Percentiles rank a stretch among this genome's conserved stretches.
phyloP scores from a whole-genome alignment of 2,113 vertebrate genomes.

The Lamprotornis superbus region DNA sequence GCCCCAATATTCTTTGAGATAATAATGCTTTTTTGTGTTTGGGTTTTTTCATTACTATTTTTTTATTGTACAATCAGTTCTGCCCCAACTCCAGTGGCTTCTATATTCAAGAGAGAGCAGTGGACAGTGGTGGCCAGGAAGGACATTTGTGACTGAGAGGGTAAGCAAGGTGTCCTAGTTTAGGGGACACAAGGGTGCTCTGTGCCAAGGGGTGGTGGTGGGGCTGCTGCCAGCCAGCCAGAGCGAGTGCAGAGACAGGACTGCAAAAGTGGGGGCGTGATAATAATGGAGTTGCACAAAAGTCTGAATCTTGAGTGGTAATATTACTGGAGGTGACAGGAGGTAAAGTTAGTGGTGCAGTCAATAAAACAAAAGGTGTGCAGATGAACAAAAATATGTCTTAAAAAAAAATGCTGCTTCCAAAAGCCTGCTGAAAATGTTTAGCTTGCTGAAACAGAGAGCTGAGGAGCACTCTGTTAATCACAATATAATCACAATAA shows the following conservation, averaged over 20 bases:
- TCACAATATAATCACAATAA: neutral
- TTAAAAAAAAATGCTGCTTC: neutral
- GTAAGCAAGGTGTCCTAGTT: too few species aligned
- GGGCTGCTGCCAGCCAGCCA: neutral
- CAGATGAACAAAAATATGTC: neutral
- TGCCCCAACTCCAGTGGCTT: neutral
- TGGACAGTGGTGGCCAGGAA: neutral
- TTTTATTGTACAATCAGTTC: neutral
- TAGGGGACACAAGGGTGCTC: too few species aligned
- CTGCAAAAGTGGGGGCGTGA: neutral
- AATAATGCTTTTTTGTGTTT: neutral
- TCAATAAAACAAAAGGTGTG: neutral
- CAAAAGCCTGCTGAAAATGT: neutral
- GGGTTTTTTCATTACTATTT: neutral
- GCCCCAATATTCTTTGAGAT: neutral
- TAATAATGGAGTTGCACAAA: neutral
- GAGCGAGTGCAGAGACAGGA: neutral
- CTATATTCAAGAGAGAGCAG: neutral
- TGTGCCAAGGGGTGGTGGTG: rapidly evolving
- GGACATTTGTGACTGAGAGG: neutral
- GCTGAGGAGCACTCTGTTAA: neutral
- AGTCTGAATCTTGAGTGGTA: neutral
- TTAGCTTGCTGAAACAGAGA: neutral
- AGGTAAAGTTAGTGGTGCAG: neutral
- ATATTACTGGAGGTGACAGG: neutral